phyloP scores from a whole-genome alignment of 2,888 invertebrate genomes.

The Nomada hirtipes region DNA sequence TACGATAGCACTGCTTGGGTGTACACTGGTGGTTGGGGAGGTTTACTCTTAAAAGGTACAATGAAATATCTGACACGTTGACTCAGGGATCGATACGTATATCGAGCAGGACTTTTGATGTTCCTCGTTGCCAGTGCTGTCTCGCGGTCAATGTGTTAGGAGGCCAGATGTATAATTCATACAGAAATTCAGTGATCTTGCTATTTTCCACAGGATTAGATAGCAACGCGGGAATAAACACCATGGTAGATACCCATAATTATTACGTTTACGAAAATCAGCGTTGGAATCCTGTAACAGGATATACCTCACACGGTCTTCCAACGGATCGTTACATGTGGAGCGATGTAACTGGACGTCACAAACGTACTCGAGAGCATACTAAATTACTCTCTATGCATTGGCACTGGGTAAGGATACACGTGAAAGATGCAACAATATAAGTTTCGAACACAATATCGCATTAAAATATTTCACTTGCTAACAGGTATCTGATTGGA shows the following conservation, averaged over 20 bases:
- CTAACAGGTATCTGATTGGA: conserved; percentile 92
- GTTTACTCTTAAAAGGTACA: conserved; percentile 90
- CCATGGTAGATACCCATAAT: conserved; percentile 94
- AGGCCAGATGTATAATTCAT: neutral
- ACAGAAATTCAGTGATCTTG: neutral
- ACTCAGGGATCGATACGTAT: neutral
- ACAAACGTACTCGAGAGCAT: conserved; percentile 93
- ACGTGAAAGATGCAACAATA: neutral
- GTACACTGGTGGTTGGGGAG: conserved; percentile 96
- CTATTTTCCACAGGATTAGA: conserved; percentile 83
- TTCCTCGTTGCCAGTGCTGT: too few species aligned
- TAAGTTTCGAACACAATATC: neutral
- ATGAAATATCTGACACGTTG: neutral
- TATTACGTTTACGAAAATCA: conserved; percentile 97
- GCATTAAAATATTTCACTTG: conserved; percentile 12
- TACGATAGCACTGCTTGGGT: conserved; percentile 96
- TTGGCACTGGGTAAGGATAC: conserved; percentile 93
- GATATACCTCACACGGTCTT: conserved; percentile 93
- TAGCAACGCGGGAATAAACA: conserved; percentile 87
- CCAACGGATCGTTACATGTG: conserved; percentile 96
- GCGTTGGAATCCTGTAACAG: conserved; percentile 96
- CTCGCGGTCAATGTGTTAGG: too few species aligned
- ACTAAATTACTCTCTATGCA: conserved; percentile 93
- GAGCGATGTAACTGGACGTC: conserved; percentile 94
- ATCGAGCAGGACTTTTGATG: too few species aligned